Evolutionary conservation across 2,797 vertebrate species (phyloP), one percentile per base, ranked within the genome.

Genomic region (Rhabdophis nuchalis): DNA sequence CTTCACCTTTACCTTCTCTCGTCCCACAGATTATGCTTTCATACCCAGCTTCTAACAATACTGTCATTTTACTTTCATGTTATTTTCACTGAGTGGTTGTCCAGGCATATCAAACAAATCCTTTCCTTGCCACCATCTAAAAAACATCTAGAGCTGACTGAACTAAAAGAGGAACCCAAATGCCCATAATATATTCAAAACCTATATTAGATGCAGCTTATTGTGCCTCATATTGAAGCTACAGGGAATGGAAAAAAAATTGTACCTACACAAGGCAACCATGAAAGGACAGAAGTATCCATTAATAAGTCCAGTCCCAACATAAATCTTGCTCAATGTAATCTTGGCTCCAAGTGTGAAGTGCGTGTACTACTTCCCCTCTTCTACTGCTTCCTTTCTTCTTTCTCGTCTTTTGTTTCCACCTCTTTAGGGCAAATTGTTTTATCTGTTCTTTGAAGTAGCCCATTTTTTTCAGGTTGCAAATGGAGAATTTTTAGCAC

Each of bases 1-100:
- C 58, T n/a, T 87, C 52, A 29, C 68, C n/a, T 23, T 77, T 16
- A n/a, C 18, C 58, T 87, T 89, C 68, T 27, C 54, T 46, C 13
- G 23, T 41, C 58, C 53, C 52, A 57, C 86, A 50, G 50, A 89
- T n/a, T 56, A 23, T 90, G 56, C 50, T 90, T 93, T 90, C 92
- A 87, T 41, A 61, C 46, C 88, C 89, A 54, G 32, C 68, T 92
- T 93, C 53, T 85, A 86, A 91, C 53, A 85, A 88, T 60, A 88
- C 58, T 72, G 86, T 90, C 87, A 85, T 88, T 82, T 46, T 16
- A 56, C 60, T 64, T 89, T 12, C 25, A 27, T 11, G 60, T 52
- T 52, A 53, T 25, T 85, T 88, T n/a, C 86, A 85, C 20, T 88
- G 52, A 25, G 18, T 53, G 23, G 50, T 61, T 50, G 10, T 61